These are phyloP conservation scores for Hedya salicella DNA, from an alignment of 2,888 invertebrate species.

Conservation along the genomic window DNA sequence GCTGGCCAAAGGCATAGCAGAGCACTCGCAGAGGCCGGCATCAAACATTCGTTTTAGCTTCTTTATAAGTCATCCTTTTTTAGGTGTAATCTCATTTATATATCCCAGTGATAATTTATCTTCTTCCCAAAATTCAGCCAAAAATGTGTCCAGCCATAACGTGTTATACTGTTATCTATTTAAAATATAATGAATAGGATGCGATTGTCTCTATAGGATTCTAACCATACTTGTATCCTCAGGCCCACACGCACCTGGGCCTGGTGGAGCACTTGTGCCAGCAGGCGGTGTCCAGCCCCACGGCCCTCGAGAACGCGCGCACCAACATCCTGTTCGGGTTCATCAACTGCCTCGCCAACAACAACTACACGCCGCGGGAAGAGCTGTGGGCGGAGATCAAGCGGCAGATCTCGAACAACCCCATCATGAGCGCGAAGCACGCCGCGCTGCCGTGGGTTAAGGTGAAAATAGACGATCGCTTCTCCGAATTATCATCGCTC, in stretches of 20 bases:
- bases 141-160: too few relatives aligned
- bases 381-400: slow-evolving; percentile 79
- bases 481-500: too few relatives aligned
- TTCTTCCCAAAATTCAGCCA: too few relatives aligned
- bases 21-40: too few relatives aligned
- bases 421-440: slow-evolving; percentile 65
- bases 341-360: slow-evolving; percentile 83
- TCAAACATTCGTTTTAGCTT: too few relatives aligned
- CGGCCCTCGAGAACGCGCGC: slow-evolving; percentile 67
- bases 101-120: too few relatives aligned
- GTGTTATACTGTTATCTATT: too few relatives aligned
- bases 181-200: too few relatives aligned
- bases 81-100: too few relatives aligned
- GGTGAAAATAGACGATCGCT: background rate
- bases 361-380: slow-evolving; percentile 85
- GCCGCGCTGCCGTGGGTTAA: slow-evolving; percentile 71
- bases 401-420: slow-evolving; percentile 70
- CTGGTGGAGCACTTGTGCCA: slow-evolving; percentile 85
- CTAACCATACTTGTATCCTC: slow-evolving; percentile 17
- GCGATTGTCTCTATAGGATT: too few relatives aligned
- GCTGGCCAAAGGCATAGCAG: too few relatives aligned
- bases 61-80: too few relatives aligned
- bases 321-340: slow-evolving; percentile 76
- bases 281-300: slow-evolving; percentile 71
- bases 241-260: slow-evolving; percentile 85